Base-by-base conservation (phyloP, 1,140 invertebrate species). In the Drosophila nigromelanica region DNA sequence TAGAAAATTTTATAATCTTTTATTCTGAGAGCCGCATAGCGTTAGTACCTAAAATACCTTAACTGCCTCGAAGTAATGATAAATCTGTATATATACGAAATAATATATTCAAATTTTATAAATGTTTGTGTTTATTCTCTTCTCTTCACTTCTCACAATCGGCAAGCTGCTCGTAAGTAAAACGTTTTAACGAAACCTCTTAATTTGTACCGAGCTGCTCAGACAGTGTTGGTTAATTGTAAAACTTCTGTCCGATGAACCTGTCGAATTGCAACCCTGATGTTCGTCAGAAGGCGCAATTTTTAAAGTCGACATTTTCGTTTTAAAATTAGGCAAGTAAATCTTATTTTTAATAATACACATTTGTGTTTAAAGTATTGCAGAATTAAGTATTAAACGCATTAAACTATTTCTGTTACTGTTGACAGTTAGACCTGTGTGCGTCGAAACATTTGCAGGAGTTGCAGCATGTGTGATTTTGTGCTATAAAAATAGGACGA, bases 161-260 rank as follows among this genome's bases (percentile, higher is more conserved):
- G n/a, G n/a, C n/a, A n/a, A 86, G 81, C 78, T 86, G 78, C 78
- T 77, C 74, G 80, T 66, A 52, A 15, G n/a, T 12, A 12, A 24
- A 61, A 42, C 27, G 40, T 39, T 15, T 59, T 40, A 69, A 51
- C 68, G 70, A 74, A 24, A 51, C 30, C 33, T 11, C 7, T 37
- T 33, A 21, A 30, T 35, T 24, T 10, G 5, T 55, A 24, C 24
- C 18, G 8, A n/a, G 5, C 21, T 27, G 3, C 2, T 4, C 18
- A 6, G 11, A 30, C n/a, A 61, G 56, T 52, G 66, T 14, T 69
- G 58, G 5, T 8, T 18, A 52, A 69, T 30, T 45, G 10, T 5
- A 18, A 12, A 43, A 30, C 5, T 18, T 11, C 5, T 21, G 14
- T 43, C 5, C n/a, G 12, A 12, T 18, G 8, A 0, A 15, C n/a